Evolutionary conservation across 2,888 invertebrate species (phyloP).

Genomic region (Sycophila texana): DNA sequence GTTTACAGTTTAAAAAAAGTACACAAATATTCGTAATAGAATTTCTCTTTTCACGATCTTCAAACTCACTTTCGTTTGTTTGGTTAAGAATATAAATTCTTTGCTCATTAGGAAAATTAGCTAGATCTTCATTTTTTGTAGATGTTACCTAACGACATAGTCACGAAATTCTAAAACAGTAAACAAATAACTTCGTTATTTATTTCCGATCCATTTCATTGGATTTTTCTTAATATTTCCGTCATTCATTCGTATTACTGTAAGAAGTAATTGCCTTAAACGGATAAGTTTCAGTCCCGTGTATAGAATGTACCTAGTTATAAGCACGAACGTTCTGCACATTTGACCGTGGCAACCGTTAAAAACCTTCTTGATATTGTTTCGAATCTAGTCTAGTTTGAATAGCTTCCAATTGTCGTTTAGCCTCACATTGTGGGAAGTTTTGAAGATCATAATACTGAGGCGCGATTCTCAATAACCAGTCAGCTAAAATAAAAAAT

Average conservation of each 20-base stretch:
- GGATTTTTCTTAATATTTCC: neutral
- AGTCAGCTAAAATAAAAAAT: slow-evolving; percentile 82
- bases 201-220: slow-evolving; percentile 36
- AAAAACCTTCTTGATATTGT: slow-evolving; percentile 93
- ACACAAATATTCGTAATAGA: slow-evolving; percentile 35
- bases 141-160: slow-evolving; percentile 37
- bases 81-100: slow-evolving; percentile 42
- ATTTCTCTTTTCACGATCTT: slow-evolving; percentile 11
- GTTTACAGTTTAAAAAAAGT: slow-evolving; percentile 24
- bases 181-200: slow-evolving; percentile 45
- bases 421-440: slow-evolving; percentile 98
- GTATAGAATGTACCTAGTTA: slow-evolving; percentile 12
- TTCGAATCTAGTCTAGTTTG: slow-evolving; percentile 91
- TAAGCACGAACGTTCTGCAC: slow-evolving; percentile 10
- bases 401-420: slow-evolving; percentile 91
- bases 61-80: slow-evolving; percentile 25
- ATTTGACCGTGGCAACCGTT: slow-evolving; percentile 68
- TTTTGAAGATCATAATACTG: slow-evolving; percentile 99
- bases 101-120: slow-evolving; percentile 50
- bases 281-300: slow-evolving; percentile 6
- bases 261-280: slow-evolving; percentile 19
- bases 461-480: slow-evolving; percentile 96
- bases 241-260: slow-evolving; percentile 1
- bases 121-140: slow-evolving; percentile 24
- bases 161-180: slow-evolving; percentile 49